These are phyloP conservation scores for Pteruthius melanotis DNA, from an alignment of 2,113 vertebrate genomes.

Conservation along the genomic window DNA sequence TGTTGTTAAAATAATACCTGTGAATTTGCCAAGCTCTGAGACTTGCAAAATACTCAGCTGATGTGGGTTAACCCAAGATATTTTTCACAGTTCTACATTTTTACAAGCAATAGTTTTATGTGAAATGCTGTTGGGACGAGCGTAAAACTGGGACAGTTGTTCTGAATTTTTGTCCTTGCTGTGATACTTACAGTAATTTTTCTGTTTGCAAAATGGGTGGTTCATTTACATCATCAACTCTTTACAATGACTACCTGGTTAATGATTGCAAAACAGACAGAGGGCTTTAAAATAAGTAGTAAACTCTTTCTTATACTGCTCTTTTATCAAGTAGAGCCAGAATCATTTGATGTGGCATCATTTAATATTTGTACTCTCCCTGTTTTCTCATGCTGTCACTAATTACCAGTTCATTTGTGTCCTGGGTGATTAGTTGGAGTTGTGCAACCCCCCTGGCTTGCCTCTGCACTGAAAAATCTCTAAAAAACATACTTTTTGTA, in stretches of 20 bases:
- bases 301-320: neutral
- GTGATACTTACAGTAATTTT: neutral
- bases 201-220: neutral
- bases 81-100: neutral
- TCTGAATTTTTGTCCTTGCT: neutral
- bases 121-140: neutral
- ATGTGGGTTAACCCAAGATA: neutral
- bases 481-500: neutral
- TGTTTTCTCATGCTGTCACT: neutral
- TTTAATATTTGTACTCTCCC: neutral
- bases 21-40: neutral
- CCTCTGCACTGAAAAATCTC: neutral
- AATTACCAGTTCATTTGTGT: neutral
- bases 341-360: neutral
- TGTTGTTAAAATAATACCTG: neutral
- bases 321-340: neutral
- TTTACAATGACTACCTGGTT: neutral
- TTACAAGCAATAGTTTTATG: neutral
- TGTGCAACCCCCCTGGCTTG: neutral
- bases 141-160: neutral
- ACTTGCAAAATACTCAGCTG: neutral
- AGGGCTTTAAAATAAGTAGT: neutral
- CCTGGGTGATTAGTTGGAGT: neutral
- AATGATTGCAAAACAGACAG: neutral
- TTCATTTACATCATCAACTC: neutral